Evolutionary conservation across 2,797 vertebrate species (phyloP).

Genomic region (Pantherophis alleghaniensis): DNA sequence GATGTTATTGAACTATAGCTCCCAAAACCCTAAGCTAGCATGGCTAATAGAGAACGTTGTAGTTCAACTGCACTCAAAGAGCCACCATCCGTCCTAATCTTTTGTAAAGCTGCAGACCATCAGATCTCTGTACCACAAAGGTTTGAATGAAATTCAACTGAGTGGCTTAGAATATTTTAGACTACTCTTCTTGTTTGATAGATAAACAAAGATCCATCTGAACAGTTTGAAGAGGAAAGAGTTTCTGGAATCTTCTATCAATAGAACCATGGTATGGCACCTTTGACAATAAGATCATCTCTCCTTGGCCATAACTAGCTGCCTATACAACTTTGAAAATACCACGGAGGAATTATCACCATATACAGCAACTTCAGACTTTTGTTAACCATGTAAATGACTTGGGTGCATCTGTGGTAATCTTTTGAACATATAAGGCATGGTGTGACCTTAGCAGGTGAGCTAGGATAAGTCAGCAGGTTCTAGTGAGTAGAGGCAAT

Average conservation of each 20-base stretch:
- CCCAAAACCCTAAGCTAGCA: neutral
- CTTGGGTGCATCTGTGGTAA: conserved; percentile 17
- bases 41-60: neutral
- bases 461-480: conserved; percentile 54
- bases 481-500: conserved; percentile 18
- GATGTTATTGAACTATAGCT: neutral
- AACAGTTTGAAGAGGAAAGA: neutral
- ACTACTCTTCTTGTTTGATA: neutral
- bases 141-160: neutral
- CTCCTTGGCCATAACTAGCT: neutral
- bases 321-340: neutral
- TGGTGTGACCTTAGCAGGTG: conserved; percentile 63
- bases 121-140: neutral
- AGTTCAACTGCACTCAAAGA: neutral
- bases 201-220: neutral
- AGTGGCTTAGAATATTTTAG: neutral
- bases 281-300: neutral
- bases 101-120: neutral
- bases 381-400: conserved; percentile 34
- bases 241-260: neutral
- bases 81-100: neutral
- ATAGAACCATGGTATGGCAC: neutral
- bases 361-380: neutral
- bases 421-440: conserved; percentile 58
- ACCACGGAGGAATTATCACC: neutral